These are phyloP conservation scores for Noctua pronuba DNA, from an alignment of 2,888 invertebrate species.

Conservation along the genomic window DNA sequence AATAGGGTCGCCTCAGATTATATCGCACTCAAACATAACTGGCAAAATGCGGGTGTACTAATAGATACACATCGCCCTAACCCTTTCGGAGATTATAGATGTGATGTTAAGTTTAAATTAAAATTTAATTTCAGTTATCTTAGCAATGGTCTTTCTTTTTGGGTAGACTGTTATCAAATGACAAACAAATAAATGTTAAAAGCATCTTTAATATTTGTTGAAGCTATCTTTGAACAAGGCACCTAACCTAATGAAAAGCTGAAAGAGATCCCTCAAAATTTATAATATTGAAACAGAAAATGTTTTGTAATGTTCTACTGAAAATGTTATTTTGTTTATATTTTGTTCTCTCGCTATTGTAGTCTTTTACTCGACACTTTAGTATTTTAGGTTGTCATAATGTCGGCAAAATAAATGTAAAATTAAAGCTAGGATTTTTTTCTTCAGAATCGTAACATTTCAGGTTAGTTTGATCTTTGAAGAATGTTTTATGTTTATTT, in stretches of 20 bases:
- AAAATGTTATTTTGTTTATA: slow-evolving; percentile 8
- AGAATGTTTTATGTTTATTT: background rate
- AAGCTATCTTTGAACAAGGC: background rate
- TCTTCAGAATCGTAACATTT: background rate
- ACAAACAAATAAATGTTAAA: background rate
- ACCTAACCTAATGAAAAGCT: slow-evolving; percentile 12
- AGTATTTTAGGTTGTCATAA: slow-evolving; percentile 10
- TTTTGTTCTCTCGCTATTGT: slow-evolving; percentile 13
- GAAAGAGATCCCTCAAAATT: slow-evolving; percentile 1
- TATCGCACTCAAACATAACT: background rate
- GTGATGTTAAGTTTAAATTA: background rate
- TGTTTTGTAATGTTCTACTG: background rate
- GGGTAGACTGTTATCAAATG: background rate
- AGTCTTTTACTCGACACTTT: slow-evolving; percentile 4
- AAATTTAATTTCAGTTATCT: background rate
- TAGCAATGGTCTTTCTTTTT: background rate
- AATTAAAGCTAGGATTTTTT: background rate
- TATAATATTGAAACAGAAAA: slow-evolving; percentile 8
- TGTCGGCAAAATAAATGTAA: slow-evolving; percentile 1
- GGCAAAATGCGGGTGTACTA: background rate
- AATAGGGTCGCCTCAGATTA: background rate
- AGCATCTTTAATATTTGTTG: background rate
- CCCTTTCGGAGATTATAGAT: background rate
- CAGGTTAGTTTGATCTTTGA: background rate
- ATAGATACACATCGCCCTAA: background rate